Evolutionary conservation across 2,797 vertebrate species (phyloP).

Genomic region (Macrochelys suwanniensis): DNA sequence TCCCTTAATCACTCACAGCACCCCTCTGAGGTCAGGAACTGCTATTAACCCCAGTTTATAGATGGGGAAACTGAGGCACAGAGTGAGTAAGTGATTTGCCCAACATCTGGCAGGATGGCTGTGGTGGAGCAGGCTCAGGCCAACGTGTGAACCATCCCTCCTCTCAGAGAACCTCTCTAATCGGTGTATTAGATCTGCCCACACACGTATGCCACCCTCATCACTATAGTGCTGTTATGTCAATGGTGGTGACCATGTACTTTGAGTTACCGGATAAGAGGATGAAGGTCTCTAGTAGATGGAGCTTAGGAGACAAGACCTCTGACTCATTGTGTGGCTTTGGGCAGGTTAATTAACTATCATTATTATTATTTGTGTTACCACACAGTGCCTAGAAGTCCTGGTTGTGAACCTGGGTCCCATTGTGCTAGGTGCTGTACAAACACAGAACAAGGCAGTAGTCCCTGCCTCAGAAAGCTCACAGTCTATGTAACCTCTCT

Average conservation of each 20-base stretch:
- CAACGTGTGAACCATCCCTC: accelerated
- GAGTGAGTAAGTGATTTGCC: background rate
- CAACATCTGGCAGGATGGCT: accelerated
- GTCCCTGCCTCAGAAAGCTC: background rate
- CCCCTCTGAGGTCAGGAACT: background rate
- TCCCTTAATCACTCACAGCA: background rate
- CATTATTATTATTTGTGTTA: background rate
- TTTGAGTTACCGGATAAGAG: background rate
- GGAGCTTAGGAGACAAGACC: background rate
- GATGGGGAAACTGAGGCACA: background rate
- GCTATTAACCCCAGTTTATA: accelerated
- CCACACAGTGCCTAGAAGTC: background rate
- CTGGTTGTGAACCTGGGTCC: background rate
- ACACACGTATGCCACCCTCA: too few species aligned
- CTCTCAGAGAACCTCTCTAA: background rate
- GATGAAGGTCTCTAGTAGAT: background rate
- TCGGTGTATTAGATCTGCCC: background rate
- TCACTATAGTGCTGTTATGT: background rate
- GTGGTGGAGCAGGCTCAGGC: background rate
- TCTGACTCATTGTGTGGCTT: background rate
- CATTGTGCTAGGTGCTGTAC: background rate
- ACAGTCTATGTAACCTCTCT: background rate
- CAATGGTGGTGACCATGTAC: background rate
- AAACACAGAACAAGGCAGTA: background rate
- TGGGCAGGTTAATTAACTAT: background rate